Percentiles rank a stretch among this genome's conserved stretches.
Conservation (phyloP, 2,797 vertebrate genomes). For the Pteropus rufus region DNA sequence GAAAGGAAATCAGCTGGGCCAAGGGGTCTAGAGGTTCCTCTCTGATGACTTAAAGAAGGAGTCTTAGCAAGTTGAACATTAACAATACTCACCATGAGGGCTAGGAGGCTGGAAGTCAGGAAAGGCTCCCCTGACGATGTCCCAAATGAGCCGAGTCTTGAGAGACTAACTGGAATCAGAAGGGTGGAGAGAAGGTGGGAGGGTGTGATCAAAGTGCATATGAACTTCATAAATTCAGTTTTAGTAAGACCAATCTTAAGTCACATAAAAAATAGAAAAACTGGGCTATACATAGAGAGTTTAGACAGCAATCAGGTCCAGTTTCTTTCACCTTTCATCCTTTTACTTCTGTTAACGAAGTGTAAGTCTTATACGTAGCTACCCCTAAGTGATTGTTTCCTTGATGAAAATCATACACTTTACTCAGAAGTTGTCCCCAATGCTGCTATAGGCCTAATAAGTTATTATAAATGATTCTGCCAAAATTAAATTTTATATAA, state of each 20-base stretch:
- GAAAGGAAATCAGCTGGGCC: not conserved
- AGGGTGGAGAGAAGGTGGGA: not conserved
- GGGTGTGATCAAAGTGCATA: not conserved
- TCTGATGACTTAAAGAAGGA: not conserved
- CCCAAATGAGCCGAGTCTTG: not conserved
- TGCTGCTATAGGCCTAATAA: not conserved
- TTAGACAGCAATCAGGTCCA: not conserved
- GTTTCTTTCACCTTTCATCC: not conserved
- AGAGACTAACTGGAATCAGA: not conserved
- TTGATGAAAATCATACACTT: not conserved
- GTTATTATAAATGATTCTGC: not conserved
- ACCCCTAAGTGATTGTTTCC: not conserved
- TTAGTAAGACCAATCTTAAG: not conserved
- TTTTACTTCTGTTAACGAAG: not conserved
- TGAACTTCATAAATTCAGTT: not conserved
- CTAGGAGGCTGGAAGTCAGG: not conserved
- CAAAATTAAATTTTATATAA: constrained; percentile 9
- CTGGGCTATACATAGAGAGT: not conserved
- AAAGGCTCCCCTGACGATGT: not conserved
- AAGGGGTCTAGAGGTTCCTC: not conserved
- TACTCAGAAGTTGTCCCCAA: not conserved
- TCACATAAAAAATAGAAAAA: not conserved
- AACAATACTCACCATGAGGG: not conserved
- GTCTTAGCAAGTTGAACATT: not conserved
- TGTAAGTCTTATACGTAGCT: not conserved